Conservation (phyloP, 1,140 invertebrate genomes). For the Manduca sexta region DNA sequence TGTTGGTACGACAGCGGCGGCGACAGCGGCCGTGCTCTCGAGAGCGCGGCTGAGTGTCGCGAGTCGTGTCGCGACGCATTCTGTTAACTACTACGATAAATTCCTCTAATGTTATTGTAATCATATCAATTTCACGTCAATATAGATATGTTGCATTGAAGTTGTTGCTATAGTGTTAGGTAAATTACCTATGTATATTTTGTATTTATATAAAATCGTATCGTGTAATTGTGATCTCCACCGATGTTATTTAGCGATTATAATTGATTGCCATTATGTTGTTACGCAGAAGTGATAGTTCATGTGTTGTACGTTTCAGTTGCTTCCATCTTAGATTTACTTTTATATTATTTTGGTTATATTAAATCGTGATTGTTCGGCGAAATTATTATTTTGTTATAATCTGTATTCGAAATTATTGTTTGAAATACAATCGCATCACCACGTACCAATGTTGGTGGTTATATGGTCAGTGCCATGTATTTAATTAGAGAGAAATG, state of each 20-base stretch:
- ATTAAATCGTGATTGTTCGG: slow-evolving; percentile 51
- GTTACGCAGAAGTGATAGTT: slow-evolving; percentile 49
- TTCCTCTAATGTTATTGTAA: slow-evolving; percentile 48
- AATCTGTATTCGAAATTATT: slow-evolving; percentile 45
- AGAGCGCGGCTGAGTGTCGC: not conserved
- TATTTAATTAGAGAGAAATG: slow-evolving; percentile 56
- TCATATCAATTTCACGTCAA: slow-evolving; percentile 64
- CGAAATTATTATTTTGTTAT: slow-evolving; percentile 55
- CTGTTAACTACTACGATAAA: slow-evolving; percentile 56
- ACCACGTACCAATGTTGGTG: slow-evolving; percentile 61
- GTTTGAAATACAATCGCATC: slow-evolving; percentile 37
- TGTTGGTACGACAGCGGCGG: slow-evolving; percentile 29
- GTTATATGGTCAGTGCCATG: slow-evolving; percentile 69
- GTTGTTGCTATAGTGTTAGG: slow-evolving; percentile 56
- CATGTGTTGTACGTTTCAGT: slow-evolving; percentile 49
- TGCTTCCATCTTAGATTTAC: slow-evolving; percentile 67
- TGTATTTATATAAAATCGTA: slow-evolving; percentile 70
- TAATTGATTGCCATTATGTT: slow-evolving; percentile 67
- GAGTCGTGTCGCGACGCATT: slow-evolving; percentile 12
- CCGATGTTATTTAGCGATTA: slow-evolving; percentile 71
- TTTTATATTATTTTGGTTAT: slow-evolving; percentile 36
- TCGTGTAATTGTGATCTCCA: slow-evolving; percentile 72
- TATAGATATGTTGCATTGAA: slow-evolving; percentile 70
- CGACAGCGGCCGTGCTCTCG: slow-evolving; percentile 6
- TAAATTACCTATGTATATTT: slow-evolving; percentile 66